Base-by-base conservation (phyloP, 1,140 invertebrate genomes). In the Drosophila mayri region DNA sequence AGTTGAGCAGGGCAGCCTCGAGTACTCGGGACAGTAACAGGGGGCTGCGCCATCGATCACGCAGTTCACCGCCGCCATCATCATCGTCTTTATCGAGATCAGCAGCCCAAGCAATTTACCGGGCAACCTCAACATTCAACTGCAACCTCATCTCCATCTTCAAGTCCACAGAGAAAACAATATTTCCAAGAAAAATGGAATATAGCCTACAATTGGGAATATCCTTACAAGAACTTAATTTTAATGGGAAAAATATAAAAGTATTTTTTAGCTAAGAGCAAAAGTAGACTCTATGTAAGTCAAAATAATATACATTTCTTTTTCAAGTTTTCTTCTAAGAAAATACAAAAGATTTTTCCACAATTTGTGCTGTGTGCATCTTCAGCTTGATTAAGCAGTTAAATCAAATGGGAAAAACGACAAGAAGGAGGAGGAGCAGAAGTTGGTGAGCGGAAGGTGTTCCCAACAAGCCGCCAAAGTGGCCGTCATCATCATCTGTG, bases 371-470 rank as follows among this genome's bases (percentile, higher is more conserved):
- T 54, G 52, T 35, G 32, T 38, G 52, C 41, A 28, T 60, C 81
- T 66, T 60, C 79, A 70, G 75, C 71, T 83, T 87, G 83, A 87
- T 87, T 87, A 87, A 87, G 83, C 83, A 87, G 83, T 87, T 87
- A 87, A 83, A 70, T 88, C 79, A 80, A 84, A 84, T 66, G 76
- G 46, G 46, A 44, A 59, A 25, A n/a, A 41, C 35, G 57, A 47
- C 44, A 47, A 46, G 30, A 10, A 49, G 41, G 30, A 43, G 40
- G 47, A 14, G 57, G 47, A 12, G 28, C 16, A 18, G 47, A n/a
- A 12, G 47, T 37, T 41, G 64, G 47, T 47, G 76, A 54, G 50
- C 50, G 50, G 50, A 70, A 86, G 83, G 84, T 87, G 84, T 66
- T 82, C 76, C 79, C 77, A 78, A 67, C 65, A 72, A 72, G 67